Conservation (phyloP, 2,113 vertebrate species). For the Urocitellus parryii region DNA sequence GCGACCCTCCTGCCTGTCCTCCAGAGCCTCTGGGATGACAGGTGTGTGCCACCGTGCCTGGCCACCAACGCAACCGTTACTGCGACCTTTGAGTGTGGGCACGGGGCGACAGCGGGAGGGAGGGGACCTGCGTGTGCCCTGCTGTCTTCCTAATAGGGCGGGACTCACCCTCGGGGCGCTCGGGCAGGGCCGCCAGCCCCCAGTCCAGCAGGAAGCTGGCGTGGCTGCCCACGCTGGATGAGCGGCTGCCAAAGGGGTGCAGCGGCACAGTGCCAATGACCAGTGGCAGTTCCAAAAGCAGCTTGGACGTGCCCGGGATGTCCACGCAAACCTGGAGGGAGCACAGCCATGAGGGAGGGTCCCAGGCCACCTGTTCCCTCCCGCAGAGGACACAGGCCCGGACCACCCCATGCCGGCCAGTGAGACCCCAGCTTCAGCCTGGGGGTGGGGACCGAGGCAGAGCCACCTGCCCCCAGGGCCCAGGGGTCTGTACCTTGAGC, state of each 20-base stretch:
- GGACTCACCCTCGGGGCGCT: slow-evolving; percentile 94
- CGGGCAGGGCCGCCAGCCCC: slow-evolving; percentile 90
- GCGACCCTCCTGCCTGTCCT: background rate
- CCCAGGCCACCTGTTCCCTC: background rate
- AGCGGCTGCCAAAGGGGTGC: slow-evolving; percentile 94
- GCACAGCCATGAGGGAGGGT: rapidly evolving
- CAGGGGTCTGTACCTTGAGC: slow-evolving; percentile 90
- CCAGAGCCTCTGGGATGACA: background rate
- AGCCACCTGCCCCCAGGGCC: no score
- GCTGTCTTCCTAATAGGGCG: rapidly evolving
- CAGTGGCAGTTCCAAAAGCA: slow-evolving; percentile 95
- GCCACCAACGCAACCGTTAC: no score
- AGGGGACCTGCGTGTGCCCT: no score
- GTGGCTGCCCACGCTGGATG: slow-evolving; percentile 95
- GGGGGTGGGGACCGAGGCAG: no score
- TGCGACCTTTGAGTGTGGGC: background rate
- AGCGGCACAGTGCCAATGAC: slow-evolving; percentile 97
- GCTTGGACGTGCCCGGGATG: slow-evolving; percentile 95
- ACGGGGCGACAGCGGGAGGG: background rate
- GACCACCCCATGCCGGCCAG: no score
- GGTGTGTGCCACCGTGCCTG: background rate
- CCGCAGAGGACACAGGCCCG: background rate
- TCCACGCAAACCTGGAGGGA: slow-evolving; percentile 93
- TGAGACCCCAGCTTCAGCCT: background rate
- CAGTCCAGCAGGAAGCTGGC: slow-evolving; percentile 94